phyloP scores from a whole-genome alignment of 1,140 invertebrate species.

The Ganaspis sp. region DNA sequence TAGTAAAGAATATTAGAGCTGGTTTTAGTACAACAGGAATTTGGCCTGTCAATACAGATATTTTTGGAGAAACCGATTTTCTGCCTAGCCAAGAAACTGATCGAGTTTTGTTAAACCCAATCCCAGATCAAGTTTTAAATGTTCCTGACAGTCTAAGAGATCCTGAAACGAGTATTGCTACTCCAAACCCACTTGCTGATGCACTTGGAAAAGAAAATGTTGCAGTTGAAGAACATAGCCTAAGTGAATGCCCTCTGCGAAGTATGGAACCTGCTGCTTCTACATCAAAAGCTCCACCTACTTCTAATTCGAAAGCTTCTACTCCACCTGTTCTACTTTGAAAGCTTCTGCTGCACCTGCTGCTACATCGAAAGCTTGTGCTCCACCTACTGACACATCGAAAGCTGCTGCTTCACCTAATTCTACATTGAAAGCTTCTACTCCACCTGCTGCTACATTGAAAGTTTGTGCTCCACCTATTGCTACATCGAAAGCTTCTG shows the following conservation, averaged over 20 bases:
- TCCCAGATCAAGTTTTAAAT: neutral
- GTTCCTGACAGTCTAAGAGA: neutral
- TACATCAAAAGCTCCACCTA: no score
- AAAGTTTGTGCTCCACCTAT: no score
- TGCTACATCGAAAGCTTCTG: no score
- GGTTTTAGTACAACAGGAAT: conserved; percentile 62
- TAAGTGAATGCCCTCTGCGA: neutral
- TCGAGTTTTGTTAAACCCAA: conserved; percentile 49
- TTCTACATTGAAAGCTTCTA: no score
- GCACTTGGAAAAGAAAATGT: no score
- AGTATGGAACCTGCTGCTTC: conserved; percentile 19
- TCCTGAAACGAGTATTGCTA: neutral
- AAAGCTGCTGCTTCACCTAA: no score
- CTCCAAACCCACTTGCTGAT: neutral
- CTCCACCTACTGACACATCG: no score
- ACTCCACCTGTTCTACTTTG: no score
- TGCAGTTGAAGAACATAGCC: neutral
- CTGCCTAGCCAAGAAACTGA: conserved; percentile 63
- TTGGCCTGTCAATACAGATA: conserved; percentile 60
- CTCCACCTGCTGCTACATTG: no score
- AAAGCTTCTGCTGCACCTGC: no score
- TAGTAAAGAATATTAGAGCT: conserved; percentile 68
- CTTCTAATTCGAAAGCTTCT: no score
- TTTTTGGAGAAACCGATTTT: conserved; percentile 65
- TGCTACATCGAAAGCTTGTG: no score